Conservation (phyloP, 2,888 invertebrate genomes). For the Gastrophysa polygoni region DNA sequence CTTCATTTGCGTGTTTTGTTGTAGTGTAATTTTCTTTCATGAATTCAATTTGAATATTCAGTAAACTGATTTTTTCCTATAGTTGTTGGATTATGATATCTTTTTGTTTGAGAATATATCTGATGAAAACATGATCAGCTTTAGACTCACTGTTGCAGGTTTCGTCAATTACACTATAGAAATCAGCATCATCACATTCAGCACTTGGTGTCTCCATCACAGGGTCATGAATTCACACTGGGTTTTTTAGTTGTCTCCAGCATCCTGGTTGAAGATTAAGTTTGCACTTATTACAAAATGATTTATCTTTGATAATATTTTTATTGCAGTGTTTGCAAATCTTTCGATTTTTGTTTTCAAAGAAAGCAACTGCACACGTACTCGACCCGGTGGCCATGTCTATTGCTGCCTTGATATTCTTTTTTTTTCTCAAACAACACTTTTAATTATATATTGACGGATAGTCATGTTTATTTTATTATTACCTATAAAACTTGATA, state of each 20-base stretch:
- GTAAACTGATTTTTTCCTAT: not conserved
- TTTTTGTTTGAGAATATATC: not conserved
- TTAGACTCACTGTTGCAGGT: not conserved
- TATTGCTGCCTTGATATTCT: too few species aligned
- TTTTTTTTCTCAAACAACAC: too few species aligned
- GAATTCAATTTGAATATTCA: not conserved
- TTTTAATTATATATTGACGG: too few species aligned
- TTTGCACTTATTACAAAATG: constrained; percentile 10
- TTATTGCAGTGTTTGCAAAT: constrained; percentile 10
- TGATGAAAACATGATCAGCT: not conserved
- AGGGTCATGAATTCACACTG: constrained; percentile 5
- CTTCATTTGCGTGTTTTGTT: not conserved
- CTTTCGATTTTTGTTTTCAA: not conserved
- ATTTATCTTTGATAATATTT: constrained; percentile 4
- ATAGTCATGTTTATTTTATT: too few species aligned
- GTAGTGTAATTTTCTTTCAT: not conserved
- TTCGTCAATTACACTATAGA: constrained; percentile 6
- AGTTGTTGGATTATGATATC: not conserved
- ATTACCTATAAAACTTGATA: too few species aligned
- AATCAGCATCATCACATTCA: constrained; percentile 3
- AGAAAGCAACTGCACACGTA: constrained; percentile 2
- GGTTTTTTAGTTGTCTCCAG: constrained; percentile 3
- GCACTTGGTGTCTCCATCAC: constrained; percentile 1
- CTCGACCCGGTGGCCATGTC: not conserved
- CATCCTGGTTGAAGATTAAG: constrained; percentile 8